Evolutionary conservation across 1,140 invertebrate species (phyloP), one percentile per base, ranked within the genome.

Genomic region (Orchestia grillus): DNA sequence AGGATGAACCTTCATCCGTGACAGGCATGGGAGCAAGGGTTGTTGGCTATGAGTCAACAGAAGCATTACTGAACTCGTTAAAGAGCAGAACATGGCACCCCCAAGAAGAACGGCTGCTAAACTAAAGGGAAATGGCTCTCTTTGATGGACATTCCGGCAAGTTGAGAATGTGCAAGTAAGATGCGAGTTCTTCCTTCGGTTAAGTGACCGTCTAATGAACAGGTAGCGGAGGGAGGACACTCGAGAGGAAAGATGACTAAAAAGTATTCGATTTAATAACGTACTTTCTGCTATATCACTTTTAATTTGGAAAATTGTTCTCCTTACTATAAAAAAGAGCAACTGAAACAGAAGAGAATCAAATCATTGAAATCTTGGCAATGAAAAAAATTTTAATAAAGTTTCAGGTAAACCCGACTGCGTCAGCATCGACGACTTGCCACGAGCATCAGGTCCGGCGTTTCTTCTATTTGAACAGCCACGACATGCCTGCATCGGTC

Each of bases 31-130:
- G n/a, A 77, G 62, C 62, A 77, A 36, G 28, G 62, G 28, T 19
- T 44, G 88, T 42, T 4, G 28, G n/a, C 88, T 43, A 90, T 44
- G 41, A 90, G 43, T 44, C 43, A 42, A 90, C 4, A 90, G 41
- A 44, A 90, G 43, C 88, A 90, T 90, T 90, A 90, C 41, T 90
- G 88, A 44, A 42, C 36, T 90, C 88, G 42, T 90, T 90, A 90
- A 44, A 90, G 88, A 90, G 41, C 41, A 77, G 41, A 90, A 44
- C 36, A 90, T 44, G 88, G 88, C 43, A 44, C 88, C 41, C 3
- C 41, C 41, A 42, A 41, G 88, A 90, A 44, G 41, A 44, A 44
- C n/a, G 88, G 43, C 88, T 41, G 6, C 36, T 90, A 41, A 42
- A 90, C 41, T 42, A 28, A 90, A 28, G 41, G 88, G 41, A 90